Evolutionary conservation across 2,113 vertebrate genomes (phyloP).

Genomic region (Cyphomyrus plagiostoma): DNA sequence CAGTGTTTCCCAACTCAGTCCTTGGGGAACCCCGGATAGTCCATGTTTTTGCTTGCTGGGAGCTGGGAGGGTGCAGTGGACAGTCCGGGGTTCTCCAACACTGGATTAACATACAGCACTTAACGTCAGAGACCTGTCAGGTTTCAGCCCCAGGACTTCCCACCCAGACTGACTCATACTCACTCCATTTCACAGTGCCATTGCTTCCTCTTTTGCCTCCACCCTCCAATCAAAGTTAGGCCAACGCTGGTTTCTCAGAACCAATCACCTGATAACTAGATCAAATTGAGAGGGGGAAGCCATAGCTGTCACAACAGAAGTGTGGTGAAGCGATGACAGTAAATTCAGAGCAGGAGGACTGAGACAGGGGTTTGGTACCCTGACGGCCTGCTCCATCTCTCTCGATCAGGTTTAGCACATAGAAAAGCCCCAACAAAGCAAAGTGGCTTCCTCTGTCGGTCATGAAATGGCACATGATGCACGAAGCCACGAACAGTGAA

Average conservation of each 20-base stretch:
- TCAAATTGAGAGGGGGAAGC: neutral
- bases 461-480: neutral
- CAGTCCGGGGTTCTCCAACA: too few relatives aligned
- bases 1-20: too few relatives aligned
- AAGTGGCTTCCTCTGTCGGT: neutral
- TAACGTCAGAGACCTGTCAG: neutral
- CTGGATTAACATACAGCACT: neutral
- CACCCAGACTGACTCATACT: neutral
- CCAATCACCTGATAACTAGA: neutral
- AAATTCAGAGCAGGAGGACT: neutral
- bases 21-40: too few relatives aligned
- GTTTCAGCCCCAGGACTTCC: neutral
- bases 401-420: neutral
- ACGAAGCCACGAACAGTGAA: neutral
- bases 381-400: neutral
- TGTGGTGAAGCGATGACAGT: neutral
- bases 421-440: neutral
- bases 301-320: neutral
- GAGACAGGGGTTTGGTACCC: neutral
- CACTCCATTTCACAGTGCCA: neutral
- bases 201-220: neutral
- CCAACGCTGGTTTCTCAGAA: neutral
- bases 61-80: too few relatives aligned
- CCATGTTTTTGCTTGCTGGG: too few relatives aligned
- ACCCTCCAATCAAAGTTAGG: neutral